Conservation (phyloP, 2,888 invertebrate genomes). For the Sinotaia quadrata region DNA sequence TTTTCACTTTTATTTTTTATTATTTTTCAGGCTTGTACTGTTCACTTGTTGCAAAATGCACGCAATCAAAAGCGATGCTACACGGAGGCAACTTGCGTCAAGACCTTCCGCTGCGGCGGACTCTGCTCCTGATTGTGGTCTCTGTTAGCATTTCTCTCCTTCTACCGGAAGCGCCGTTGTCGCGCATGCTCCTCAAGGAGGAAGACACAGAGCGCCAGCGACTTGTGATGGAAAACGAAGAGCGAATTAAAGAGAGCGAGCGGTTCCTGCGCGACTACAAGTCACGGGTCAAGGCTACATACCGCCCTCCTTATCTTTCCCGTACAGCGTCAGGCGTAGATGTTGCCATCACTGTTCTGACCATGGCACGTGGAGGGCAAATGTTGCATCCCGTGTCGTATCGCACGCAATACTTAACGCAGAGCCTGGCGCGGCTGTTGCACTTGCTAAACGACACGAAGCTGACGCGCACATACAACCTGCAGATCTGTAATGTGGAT, state of each 20-base stretch:
- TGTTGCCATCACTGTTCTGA: constrained; percentile 21
- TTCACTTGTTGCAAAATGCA: too few species aligned
- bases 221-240: constrained; percentile 18
- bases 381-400: not conserved
- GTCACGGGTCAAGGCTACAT: not conserved
- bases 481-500: constrained; percentile 25
- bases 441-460: constrained; percentile 18
- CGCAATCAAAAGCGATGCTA: too few species aligned
- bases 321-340: too few species aligned
- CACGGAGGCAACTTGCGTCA: too few species aligned
- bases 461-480: constrained; percentile 6
- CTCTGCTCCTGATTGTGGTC: too few species aligned
- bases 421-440: constrained; percentile 17
- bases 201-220: constrained; percentile 16
- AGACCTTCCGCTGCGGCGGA: too few species aligned
- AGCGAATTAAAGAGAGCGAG: constrained; percentile 11
- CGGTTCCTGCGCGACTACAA: constrained; percentile 5
- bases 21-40: too few species aligned
- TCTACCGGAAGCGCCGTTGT: constrained; percentile 4
- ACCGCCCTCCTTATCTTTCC: too few species aligned
- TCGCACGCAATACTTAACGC: constrained; percentile 23
- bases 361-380: constrained; percentile 16
- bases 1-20: too few species aligned
- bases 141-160: too few species aligned
- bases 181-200: not conserved